A percentile compares a stretch with the other conserved stretches of the same genome.
phyloP scores from a whole-genome alignment of 2,113 vertebrate genomes.

The Cephalophus harveyi region DNA sequence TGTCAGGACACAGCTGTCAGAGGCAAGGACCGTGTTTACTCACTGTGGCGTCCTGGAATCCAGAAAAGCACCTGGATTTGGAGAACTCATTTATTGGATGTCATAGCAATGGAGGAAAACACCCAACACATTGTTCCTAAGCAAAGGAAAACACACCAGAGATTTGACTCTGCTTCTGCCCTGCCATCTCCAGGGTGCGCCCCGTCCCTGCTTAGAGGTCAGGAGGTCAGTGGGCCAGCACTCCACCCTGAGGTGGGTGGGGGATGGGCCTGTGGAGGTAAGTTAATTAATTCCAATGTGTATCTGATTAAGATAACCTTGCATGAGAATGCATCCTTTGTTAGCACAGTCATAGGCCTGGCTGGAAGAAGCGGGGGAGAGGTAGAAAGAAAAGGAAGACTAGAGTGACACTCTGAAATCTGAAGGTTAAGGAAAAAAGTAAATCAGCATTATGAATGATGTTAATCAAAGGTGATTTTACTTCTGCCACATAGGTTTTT shows the following conservation, averaged over 20 bases:
- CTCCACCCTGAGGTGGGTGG: background rate
- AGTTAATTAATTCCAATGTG: background rate
- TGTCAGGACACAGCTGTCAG: background rate
- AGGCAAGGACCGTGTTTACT: background rate
- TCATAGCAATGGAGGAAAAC: background rate
- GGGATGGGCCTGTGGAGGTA: background rate
- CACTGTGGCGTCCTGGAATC: background rate
- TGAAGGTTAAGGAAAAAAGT: background rate
- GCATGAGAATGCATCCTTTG: background rate
- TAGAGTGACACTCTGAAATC: background rate
- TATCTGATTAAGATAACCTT: background rate
- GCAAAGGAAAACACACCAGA: background rate
- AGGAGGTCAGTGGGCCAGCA: no score
- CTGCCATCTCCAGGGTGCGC: background rate
- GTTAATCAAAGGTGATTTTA: background rate
- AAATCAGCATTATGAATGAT: background rate
- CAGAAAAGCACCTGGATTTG: background rate
- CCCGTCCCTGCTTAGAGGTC: background rate
- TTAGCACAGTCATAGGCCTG: background rate
- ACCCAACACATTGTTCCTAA: no score
- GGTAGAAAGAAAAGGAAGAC: background rate
- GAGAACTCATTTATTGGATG: background rate
- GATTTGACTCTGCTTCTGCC: background rate
- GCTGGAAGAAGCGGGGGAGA: background rate
- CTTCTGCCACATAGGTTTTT: background rate